Percentiles rank a stretch among this genome's conserved stretches.
Conservation (phyloP, 2,888 invertebrate species). For the Phymatocera aterrima region DNA sequence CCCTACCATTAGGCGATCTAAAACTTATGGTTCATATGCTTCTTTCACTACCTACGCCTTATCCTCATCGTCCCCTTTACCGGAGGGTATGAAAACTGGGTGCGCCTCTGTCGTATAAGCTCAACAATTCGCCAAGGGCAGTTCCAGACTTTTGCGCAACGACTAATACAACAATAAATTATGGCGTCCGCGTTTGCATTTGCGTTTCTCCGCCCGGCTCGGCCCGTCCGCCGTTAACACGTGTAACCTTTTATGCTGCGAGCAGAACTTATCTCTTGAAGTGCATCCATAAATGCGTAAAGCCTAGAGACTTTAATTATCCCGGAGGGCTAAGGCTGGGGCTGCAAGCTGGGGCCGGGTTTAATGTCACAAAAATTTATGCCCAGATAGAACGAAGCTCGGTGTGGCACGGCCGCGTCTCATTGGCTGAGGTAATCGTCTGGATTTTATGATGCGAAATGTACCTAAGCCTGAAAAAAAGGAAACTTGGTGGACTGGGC, state of each 20-base stretch:
- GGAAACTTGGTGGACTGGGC: neutral
- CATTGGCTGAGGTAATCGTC: constrained; percentile 13
- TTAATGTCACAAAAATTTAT: constrained; percentile 24
- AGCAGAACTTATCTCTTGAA: constrained; percentile 1
- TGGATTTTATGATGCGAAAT: neutral
- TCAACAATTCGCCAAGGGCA: constrained; percentile 11
- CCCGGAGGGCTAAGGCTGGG: too few relatives aligned
- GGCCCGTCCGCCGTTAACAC: constrained; percentile 19
- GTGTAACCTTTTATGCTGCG: constrained; percentile 16
- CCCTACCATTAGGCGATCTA: neutral
- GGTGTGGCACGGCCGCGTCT: neutral
- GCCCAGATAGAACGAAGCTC: neutral
- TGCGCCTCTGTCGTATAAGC: constrained; percentile 7
- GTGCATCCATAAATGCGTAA: constrained; percentile 34
- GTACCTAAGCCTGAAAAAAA: neutral
- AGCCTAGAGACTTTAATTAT: constrained; percentile 22
- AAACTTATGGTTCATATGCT: neutral
- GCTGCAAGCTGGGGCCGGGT: neutral
- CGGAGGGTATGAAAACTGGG: constrained; percentile 16
- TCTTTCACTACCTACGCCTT: neutral
- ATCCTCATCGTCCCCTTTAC: neutral
- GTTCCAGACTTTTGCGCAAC: neutral
- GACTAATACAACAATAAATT: constrained; percentile 36
- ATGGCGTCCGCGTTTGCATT: neutral
- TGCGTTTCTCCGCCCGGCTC: too few relatives aligned